A percentile compares a stretch with the other conserved stretches of the same genome.
phyloP scores from a whole-genome alignment of 2,797 vertebrate species.

The Cirrhinus mrigala region DNA sequence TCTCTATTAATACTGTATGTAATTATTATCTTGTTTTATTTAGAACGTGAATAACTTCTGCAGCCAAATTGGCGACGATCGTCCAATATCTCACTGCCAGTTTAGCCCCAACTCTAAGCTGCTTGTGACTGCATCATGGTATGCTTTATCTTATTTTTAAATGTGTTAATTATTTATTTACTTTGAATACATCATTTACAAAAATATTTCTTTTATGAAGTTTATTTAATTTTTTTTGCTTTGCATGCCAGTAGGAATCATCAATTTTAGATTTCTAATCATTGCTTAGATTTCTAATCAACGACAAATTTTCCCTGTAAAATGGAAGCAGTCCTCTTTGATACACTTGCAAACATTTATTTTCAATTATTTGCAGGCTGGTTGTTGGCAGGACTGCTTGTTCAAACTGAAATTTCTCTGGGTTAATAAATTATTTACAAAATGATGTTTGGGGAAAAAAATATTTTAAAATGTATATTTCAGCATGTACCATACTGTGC shows the following conservation, averaged over 20 bases:
- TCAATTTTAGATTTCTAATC: background rate
- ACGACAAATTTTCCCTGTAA: background rate
- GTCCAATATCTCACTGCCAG: constrained; percentile 96
- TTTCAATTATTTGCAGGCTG: background rate
- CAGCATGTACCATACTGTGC: background rate
- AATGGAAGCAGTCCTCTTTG: background rate
- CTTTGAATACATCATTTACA: background rate
- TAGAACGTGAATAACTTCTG: constrained; percentile 98
- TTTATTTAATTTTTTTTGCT: too few species aligned
- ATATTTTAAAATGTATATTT: background rate
- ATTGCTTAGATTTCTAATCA: background rate
- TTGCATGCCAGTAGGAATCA: background rate
- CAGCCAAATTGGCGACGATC: constrained; percentile 97
- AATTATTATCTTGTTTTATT: background rate
- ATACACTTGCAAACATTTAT: too few species aligned
- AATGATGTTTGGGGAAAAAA: background rate
- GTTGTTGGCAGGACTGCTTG: background rate
- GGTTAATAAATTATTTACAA: background rate
- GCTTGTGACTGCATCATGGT: constrained; percentile 95
- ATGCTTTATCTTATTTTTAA: constrained; percentile 58
- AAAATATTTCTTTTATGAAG: background rate
- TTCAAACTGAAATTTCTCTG: background rate
- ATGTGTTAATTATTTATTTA: background rate
- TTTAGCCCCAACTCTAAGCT: constrained; percentile 95
- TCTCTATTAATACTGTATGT: background rate